Evolutionary conservation across 2,888 invertebrate genomes (phyloP).

Genomic region (Drosophila mimica): DNA sequence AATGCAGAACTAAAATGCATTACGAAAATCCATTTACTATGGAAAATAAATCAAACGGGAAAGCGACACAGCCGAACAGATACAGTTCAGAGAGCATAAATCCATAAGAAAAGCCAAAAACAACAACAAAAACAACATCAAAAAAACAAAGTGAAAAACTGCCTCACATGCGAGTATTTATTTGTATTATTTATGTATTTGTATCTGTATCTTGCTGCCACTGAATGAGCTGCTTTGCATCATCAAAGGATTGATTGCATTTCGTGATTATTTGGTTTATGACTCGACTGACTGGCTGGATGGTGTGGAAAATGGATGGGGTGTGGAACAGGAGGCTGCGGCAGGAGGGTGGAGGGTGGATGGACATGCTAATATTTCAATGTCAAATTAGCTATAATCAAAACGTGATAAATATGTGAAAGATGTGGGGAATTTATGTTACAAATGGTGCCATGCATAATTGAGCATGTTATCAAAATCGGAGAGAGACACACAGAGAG

Average conservation of each 20-base stretch:
- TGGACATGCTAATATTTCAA: conserved; percentile 69
- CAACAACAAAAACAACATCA: not conserved
- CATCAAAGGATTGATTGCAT: conserved; percentile 74
- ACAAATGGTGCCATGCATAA: conserved; percentile 44
- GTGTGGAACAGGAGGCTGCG: not conserved
- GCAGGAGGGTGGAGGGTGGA: conserved; percentile 2
- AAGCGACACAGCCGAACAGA: conserved; percentile 45
- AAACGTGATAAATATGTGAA: conserved; percentile 71
- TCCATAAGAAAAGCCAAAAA: conserved; percentile 30
- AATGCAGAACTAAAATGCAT: conserved; percentile 79
- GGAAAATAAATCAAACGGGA: conserved; percentile 78
- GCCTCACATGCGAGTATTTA: conserved; percentile 46
- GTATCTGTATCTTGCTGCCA: conserved; percentile 10
- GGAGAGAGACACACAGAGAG: not conserved
- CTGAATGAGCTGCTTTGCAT: conserved; percentile 41
- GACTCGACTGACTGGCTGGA: conserved; percentile 3
- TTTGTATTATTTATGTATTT: conserved; percentile 72
- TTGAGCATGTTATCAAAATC: conserved; percentile 49
- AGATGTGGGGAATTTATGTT: conserved; percentile 48
- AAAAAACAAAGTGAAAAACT: conserved; percentile 42
- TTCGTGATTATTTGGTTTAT: conserved; percentile 63
- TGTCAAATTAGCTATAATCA: conserved; percentile 78
- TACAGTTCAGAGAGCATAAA: conserved; percentile 21
- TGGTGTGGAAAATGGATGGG: conserved; percentile 11
- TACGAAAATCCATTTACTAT: conserved; percentile 76